Percentiles rank a stretch among this genome's conserved stretches.
These are phyloP conservation scores for Chrysotoxum bicinctum DNA, from an alignment of 2,888 invertebrate species.

Conservation along the genomic window DNA sequence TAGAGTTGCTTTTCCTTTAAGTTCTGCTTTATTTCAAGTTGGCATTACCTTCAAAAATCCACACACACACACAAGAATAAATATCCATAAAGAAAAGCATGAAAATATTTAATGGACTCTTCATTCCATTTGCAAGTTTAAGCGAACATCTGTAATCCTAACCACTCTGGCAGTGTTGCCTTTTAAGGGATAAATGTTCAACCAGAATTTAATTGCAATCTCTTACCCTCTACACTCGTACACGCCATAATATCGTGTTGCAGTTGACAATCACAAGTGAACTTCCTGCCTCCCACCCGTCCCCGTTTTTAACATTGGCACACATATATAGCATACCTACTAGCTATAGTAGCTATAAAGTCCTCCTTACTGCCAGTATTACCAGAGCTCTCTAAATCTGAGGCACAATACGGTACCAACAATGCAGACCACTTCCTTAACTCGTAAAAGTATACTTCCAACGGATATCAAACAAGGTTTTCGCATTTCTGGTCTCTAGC, in stretches of 20 bases:
- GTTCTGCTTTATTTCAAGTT: too few species aligned
- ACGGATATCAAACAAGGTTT: slow-evolving; percentile 67
- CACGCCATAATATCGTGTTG: slow-evolving; percentile 52
- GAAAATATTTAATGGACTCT: slow-evolving; percentile 35
- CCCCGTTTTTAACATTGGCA: not conserved
- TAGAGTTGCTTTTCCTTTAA: too few species aligned
- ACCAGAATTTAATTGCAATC: slow-evolving; percentile 70
- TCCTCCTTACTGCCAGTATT: not conserved
- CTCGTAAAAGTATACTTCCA: slow-evolving; percentile 64
- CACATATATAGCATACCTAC: not conserved
- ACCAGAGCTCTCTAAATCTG: not conserved
- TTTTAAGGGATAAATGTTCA: slow-evolving; percentile 61
- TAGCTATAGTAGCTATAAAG: not conserved
- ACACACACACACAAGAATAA: too few species aligned
- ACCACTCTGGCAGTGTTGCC: slow-evolving; percentile 53
- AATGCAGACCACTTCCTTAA: slow-evolving; percentile 51
- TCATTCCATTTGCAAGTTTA: slow-evolving; percentile 24
- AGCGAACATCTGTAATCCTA: slow-evolving; percentile 63
- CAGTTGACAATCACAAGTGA: slow-evolving; percentile 50
- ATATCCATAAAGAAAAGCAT: not conserved
- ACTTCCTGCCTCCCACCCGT: slow-evolving; percentile 5
- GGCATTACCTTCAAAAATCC: too few species aligned
- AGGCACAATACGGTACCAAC: slow-evolving; percentile 28
- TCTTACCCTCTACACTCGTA: slow-evolving; percentile 45
- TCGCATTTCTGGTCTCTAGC: slow-evolving; percentile 59